These are phyloP conservation scores for Thaumetopoea pityocampa DNA, from an alignment of 1,140 invertebrate genomes.

Conservation along the genomic window DNA sequence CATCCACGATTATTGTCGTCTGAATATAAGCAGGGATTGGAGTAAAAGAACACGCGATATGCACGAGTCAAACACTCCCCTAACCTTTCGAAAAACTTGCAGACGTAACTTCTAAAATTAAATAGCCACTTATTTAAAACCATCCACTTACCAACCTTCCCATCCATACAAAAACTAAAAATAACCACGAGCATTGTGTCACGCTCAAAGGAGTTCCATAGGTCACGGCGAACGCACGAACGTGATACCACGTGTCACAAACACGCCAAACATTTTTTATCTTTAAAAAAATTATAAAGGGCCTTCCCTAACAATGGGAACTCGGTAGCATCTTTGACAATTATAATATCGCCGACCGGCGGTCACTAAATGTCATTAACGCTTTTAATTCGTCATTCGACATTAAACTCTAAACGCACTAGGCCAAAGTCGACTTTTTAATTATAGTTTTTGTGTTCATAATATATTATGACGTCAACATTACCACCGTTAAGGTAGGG, in stretches of 20 bases:
- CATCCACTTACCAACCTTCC: constrained; percentile 73
- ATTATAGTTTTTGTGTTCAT: constrained; percentile 29
- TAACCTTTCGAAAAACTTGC: constrained; percentile 50
- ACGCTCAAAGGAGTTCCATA: constrained; percentile 72
- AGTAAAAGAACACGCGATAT: constrained; percentile 59
- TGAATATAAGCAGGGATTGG: constrained; percentile 35
- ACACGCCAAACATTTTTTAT: constrained; percentile 75
- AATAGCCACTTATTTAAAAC: constrained; percentile 72
- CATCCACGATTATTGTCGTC: constrained; percentile 17
- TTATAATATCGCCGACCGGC: constrained; percentile 62
- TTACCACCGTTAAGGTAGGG: constrained; percentile 64
- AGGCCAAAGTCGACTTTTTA: constrained; percentile 35
- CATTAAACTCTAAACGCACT: constrained; percentile 48
- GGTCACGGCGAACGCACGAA: constrained; percentile 65
- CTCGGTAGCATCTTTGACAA: constrained; percentile 75
- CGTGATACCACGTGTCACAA: constrained; percentile 68
- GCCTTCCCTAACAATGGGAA: constrained; percentile 62
- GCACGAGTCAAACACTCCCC: constrained; percentile 67
- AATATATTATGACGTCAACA: constrained; percentile 34
- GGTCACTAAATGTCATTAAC: constrained; percentile 41
- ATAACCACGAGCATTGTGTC: constrained; percentile 71
- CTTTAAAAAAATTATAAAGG: constrained; percentile 73
- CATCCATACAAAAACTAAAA: constrained; percentile 71
- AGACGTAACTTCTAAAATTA: constrained; percentile 71
- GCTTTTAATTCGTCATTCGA: constrained; percentile 23